These are phyloP conservation scores for Channa argus DNA, from an alignment of 2,113 vertebrate species.

Conservation along the genomic window DNA sequence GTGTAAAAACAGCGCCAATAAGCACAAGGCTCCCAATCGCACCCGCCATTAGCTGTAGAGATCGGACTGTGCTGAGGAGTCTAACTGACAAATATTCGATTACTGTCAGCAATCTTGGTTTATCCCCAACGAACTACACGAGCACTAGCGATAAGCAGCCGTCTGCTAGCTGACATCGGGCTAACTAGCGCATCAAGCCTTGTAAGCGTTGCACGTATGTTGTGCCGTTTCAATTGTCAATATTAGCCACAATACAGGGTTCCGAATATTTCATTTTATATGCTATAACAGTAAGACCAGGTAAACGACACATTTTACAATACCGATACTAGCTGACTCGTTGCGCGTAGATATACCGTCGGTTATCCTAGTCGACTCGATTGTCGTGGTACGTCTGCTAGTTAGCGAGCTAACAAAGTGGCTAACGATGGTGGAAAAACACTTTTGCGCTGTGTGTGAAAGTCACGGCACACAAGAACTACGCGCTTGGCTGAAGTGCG, in stretches of 20 bases:
- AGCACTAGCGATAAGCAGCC: not conserved
- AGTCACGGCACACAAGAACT: no score
- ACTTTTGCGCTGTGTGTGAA: not conserved
- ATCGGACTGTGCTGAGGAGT: not conserved
- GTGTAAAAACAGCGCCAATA: not conserved
- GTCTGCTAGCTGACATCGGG: conserved; percentile 12
- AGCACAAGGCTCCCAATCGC: fast-evolving
- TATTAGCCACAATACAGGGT: no score
- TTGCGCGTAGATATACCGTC: not conserved
- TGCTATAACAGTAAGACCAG: fast-evolving
- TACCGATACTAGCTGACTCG: no score
- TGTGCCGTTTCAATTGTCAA: not conserved
- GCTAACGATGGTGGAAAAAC: conserved; percentile 45
- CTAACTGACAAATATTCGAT: fast-evolving
- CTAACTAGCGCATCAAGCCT: conserved; percentile 16
- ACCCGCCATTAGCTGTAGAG: no score
- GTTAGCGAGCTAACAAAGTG: conserved; percentile 43
- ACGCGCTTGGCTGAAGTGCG: no score
- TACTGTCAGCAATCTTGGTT: fast-evolving
- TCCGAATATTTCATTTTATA: fast-evolving
- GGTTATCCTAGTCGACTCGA: not conserved
- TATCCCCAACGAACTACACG: not conserved
- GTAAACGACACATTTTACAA: no score
- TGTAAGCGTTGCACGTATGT: conserved; percentile 1
- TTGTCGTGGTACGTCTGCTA: conserved; percentile 19